phyloP scores from a whole-genome alignment of 2,113 vertebrate species.

The Dromaius novaehollandiae region DNA sequence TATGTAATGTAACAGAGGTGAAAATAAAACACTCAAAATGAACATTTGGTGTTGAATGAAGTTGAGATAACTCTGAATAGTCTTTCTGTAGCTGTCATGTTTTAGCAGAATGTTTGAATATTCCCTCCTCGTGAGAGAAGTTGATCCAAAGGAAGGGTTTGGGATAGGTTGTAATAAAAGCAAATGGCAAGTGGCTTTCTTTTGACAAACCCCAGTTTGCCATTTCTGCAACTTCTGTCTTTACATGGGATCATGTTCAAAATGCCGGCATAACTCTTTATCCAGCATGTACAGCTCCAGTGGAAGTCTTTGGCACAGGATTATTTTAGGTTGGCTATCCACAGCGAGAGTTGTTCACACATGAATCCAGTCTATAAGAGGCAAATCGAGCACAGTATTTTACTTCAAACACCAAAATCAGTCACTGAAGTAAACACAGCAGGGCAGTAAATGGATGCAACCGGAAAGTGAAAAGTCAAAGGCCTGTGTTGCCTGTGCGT shows the following conservation, averaged over 20 bases:
- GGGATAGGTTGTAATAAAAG: neutral
- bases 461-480: too few relatives aligned
- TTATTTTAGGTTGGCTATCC: neutral
- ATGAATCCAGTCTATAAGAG: neutral
- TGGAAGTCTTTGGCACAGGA: neutral
- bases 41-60: constrained; percentile 52
- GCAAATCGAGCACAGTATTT: neutral
- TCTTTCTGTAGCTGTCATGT: constrained; percentile 3
- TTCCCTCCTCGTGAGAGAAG: neutral
- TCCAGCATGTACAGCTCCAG: neutral
- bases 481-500: too few relatives aligned
- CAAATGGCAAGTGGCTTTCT: neutral
- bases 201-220: neutral
- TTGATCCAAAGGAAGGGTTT: neutral
- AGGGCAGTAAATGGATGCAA: neutral
- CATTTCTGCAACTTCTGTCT: neutral
- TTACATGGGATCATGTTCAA: neutral
- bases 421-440: neutral
- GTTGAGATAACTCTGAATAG: neutral
- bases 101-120: constrained; percentile 20
- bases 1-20: constrained; percentile 27
- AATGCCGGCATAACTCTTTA: neutral
- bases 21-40: constrained; percentile 30
- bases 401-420: neutral
- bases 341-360: neutral